phyloP scores from a whole-genome alignment of 2,113 vertebrate species.

The Acanthisitta chloris region DNA sequence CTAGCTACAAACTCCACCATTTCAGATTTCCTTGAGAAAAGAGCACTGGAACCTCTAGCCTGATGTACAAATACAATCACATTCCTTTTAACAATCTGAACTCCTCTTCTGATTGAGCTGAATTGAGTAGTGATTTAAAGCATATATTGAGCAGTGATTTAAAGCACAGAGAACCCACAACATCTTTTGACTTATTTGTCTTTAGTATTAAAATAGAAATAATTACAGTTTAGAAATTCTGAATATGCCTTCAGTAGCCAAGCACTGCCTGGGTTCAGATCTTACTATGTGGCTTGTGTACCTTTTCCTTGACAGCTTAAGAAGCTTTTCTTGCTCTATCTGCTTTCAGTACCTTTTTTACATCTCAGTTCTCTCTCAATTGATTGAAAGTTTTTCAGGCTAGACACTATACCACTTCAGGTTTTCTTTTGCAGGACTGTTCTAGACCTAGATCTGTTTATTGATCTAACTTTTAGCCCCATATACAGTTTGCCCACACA shows the following conservation, averaged over 20 bases:
- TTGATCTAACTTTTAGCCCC: not conserved
- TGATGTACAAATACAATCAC: not conserved
- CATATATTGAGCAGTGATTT: not conserved
- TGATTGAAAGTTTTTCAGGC: not conserved
- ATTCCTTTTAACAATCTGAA: not conserved
- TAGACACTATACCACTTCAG: not conserved
- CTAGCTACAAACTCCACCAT: not conserved
- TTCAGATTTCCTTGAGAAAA: not conserved
- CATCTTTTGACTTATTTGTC: not conserved
- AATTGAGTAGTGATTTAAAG: not conserved
- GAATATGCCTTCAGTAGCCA: not conserved
- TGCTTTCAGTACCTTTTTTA: not conserved
- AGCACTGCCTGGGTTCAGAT: not conserved
- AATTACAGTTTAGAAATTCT: not conserved
- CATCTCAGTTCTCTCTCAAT: not conserved
- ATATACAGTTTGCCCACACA: not conserved
- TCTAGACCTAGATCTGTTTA: not conserved
- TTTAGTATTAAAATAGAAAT: not conserved
- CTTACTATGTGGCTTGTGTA: not conserved
- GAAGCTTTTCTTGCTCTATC: not conserved
- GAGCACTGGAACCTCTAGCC: not conserved
- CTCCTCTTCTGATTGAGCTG: not conserved
- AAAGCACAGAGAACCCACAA: not conserved
- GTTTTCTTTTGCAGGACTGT: not conserved
- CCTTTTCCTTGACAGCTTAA: not conserved